phyloP scores from a whole-genome alignment of 2,888 invertebrate genomes.

The Dryadula phaetusa region DNA sequence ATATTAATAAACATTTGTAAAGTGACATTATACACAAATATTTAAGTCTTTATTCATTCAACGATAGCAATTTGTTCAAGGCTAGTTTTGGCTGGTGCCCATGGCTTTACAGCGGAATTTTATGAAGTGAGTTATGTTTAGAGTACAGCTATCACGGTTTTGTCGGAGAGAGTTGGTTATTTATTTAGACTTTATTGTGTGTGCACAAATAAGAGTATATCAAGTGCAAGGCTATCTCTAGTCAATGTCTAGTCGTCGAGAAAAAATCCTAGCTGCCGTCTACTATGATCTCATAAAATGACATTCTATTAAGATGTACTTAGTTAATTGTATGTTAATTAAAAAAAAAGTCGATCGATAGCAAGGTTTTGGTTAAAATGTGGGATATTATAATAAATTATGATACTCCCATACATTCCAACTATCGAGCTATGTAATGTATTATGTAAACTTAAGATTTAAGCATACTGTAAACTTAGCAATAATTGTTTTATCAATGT shows the following conservation, averaged over 20 bases:
- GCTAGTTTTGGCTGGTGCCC: conserved; percentile 3
- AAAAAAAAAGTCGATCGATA: not conserved
- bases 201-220: conserved; percentile 35
- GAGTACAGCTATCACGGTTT: not conserved
- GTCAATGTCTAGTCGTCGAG: conserved; percentile 41
- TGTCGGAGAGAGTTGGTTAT: conserved; percentile 2
- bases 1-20: not conserved
- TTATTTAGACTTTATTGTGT: conserved; percentile 30
- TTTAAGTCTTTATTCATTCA: not conserved
- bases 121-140: not conserved
- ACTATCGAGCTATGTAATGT: not conserved
- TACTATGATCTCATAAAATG: conserved; percentile 31
- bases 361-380: not conserved
- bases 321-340: conserved; percentile 6
- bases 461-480: conserved; percentile 37
- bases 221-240: conserved; percentile 25
- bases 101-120: conserved; percentile 9
- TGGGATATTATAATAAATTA: not conserved
- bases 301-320: conserved; percentile 27
- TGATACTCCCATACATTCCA: conserved; percentile 1
- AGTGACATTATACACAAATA: not conserved
- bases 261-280: conserved; percentile 15
- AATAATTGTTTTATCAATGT: conserved; percentile 40
- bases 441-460: conserved; percentile 2
- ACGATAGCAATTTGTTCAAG: not conserved